phyloP scores from a whole-genome alignment of 2,113 vertebrate genomes.

The Arvicanthis niloticus region DNA sequence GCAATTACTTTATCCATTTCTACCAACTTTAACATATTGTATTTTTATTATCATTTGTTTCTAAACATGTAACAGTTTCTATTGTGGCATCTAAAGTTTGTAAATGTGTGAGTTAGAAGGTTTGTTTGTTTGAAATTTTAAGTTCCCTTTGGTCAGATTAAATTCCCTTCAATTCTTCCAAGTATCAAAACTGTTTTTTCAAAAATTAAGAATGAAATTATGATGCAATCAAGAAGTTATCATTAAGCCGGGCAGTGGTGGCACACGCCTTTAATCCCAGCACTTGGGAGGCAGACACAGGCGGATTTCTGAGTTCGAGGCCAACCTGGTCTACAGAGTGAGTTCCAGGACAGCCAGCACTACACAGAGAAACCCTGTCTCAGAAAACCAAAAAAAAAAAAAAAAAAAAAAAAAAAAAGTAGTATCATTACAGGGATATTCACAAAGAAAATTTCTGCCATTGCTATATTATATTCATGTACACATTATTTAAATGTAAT shows the following conservation, averaged over 20 bases:
- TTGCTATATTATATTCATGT: not conserved
- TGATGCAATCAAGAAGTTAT: too few relatives aligned
- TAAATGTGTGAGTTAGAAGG: not conserved
- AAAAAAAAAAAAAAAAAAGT: too few relatives aligned
- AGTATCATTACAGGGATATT: not conserved
- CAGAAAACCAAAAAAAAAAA: too few relatives aligned
- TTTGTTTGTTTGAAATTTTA: not conserved
- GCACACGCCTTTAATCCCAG: too few relatives aligned
- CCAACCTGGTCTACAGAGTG: too few relatives aligned
- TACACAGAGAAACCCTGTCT: too few relatives aligned
- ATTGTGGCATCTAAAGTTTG: not conserved
- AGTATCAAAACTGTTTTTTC: not conserved
- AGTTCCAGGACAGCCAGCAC: too few relatives aligned
- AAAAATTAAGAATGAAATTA: not conserved
- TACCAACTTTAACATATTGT: not conserved
- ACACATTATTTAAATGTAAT: not conserved
- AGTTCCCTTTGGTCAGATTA: not conserved
- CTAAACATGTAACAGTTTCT: not conserved
- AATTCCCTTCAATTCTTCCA: not conserved
- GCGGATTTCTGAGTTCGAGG: too few relatives aligned
- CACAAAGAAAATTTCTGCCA: not conserved
- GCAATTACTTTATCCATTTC: not conserved
- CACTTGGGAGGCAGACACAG: too few relatives aligned
- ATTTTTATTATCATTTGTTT: not conserved
- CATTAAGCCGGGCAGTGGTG: too few relatives aligned